Evolutionary conservation across 2,797 vertebrate species (phyloP), one percentile per base, ranked within the genome.

Genomic region (Falco rusticolus): DNA sequence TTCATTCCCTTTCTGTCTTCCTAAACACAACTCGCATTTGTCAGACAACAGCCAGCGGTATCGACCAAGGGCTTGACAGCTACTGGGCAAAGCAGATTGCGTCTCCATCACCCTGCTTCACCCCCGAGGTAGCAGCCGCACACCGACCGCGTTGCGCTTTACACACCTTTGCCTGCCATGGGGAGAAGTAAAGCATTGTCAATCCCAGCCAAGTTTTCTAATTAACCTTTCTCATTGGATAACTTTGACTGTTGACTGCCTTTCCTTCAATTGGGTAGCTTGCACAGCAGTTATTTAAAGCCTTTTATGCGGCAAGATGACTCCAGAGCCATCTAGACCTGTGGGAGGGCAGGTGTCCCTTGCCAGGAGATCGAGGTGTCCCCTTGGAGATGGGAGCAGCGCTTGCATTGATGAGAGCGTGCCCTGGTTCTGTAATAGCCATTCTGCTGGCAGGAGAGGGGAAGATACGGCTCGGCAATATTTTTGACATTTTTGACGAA

Each of bases 71-170:
- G 63, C 25, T n/a, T 63, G 41, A 47, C 28, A 31, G 50, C 37
- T 6, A 4, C 4, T 28, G 43, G 43, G 50, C 70, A n/a, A 39
- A 45, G 64, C 45, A 26, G 43, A 6, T 11, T n/a, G 57, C 22
- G 16, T 43, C 77, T 41, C 78, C 65, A 1, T 28, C 11, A 6
- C 31, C n/a, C 21, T 47, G 39, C 64, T 17, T 20, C 13, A 14
- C 2, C 43, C 63, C 33, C 0, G 4, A 2, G 33, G 51, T 8
- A 20, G 19, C 41, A 43, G 14, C 41, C 15, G 24, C 18, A 28
- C 2, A 2, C 22, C 25, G 33, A 11, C 6, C 6, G 26, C 7
- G 1, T 2, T 7, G 5, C 9, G 33, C 24, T 47, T 31, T 13
- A 10, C 48, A 0, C 26, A 5, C 8, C 5, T 24, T 39, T 26